A percentile compares a stretch with the other conserved stretches of the same genome.
Evolutionary conservation across 2,888 invertebrate species (phyloP).

Genomic region (Liodrosophila aerea): DNA sequence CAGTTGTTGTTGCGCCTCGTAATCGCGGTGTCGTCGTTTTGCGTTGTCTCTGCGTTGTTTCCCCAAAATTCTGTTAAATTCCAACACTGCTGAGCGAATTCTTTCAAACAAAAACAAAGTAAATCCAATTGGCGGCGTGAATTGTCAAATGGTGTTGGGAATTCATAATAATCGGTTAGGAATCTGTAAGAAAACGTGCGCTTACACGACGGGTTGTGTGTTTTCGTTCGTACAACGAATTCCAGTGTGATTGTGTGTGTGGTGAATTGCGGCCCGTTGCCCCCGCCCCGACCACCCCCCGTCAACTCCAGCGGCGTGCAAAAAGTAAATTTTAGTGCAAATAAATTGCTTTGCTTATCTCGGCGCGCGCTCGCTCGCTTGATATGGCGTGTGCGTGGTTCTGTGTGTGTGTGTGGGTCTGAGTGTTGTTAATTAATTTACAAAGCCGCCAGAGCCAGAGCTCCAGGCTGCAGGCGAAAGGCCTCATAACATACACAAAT

Average conservation of each 20-base stretch:
- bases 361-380: conserved; percentile 58
- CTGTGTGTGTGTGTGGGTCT: conserved; percentile 34
- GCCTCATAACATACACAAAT: conserved; percentile 42
- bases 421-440: conserved; percentile 73
- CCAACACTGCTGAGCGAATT: conserved; percentile 33
- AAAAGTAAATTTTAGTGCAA: conserved; percentile 77
- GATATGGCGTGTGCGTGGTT: conserved; percentile 40
- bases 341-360: conserved; percentile 78
- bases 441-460: conserved; percentile 55
- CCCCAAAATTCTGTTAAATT: conserved; percentile 50
- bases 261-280: conserved; percentile 65
- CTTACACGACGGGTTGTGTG: conserved; percentile 57
- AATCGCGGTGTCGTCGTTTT: conserved; percentile 66
- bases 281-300: neutral
- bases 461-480: conserved; percentile 31
- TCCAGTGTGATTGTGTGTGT: conserved; percentile 59
- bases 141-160: conserved; percentile 21
- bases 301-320: conserved; percentile 52
- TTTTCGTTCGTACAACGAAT: conserved; percentile 35
- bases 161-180: conserved; percentile 29
- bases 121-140: conserved; percentile 33
- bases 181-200: conserved; percentile 68
- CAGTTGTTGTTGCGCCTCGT: conserved; percentile 67
- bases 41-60: conserved; percentile 53
- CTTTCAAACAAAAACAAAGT: conserved; percentile 20